Evolutionary conservation across 2,797 vertebrate genomes (phyloP).

Genomic region (Cossypha niveicapilla): DNA sequence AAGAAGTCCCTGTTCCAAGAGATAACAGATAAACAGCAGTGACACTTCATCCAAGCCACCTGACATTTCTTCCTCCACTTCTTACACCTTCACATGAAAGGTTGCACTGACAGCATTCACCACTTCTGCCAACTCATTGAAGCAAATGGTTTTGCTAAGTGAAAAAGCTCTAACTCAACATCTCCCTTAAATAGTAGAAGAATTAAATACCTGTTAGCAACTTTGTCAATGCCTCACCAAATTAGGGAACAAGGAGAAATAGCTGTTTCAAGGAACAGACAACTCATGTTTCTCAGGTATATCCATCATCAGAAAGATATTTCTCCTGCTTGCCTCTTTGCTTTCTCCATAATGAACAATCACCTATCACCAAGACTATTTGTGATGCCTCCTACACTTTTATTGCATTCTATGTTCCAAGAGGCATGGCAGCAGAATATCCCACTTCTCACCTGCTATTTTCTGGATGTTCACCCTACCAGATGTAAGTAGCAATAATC

Average conservation of each 20-base stretch:
- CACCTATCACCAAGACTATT: background rate
- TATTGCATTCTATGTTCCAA: background rate
- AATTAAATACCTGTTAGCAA: background rate
- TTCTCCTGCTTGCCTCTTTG: background rate
- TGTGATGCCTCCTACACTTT: background rate
- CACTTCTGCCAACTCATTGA: background rate
- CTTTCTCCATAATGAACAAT: background rate
- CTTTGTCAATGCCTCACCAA: background rate
- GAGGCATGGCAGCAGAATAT: background rate
- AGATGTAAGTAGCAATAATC: background rate
- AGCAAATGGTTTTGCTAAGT: background rate
- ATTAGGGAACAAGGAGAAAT: background rate
- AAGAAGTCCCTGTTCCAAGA: background rate
- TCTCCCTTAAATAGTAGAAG: background rate
- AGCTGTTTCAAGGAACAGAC: background rate
- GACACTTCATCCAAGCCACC: background rate
- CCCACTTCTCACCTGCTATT: background rate
- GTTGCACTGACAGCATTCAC: background rate
- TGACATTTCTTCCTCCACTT: background rate
- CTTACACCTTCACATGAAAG: accelerated
- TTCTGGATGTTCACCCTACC: background rate
- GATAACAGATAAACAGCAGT: background rate
- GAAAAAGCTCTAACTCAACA: background rate
- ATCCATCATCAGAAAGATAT: background rate
- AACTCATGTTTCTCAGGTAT: background rate